Conservation (phyloP, 2,797 vertebrate species). For the Hoplostethus mediterraneus region DNA sequence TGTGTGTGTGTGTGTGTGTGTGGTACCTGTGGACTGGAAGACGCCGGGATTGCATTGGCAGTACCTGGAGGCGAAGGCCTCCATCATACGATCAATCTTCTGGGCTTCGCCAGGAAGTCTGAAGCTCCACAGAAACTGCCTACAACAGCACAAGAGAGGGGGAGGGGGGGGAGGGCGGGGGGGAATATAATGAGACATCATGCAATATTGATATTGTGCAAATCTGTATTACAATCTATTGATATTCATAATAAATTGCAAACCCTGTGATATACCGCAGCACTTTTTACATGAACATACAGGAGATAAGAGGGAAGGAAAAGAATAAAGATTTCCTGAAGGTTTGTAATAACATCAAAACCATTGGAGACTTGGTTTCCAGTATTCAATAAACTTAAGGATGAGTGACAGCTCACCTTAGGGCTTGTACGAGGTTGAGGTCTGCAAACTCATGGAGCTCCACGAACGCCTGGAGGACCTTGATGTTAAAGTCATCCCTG, state of each 20-base stretch:
- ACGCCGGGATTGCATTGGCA: slow-evolving; percentile 97
- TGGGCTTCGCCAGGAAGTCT: slow-evolving; percentile 94
- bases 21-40: slow-evolving; percentile 96
- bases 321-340: background rate
- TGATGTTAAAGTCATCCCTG: slow-evolving; percentile 97
- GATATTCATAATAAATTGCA: slow-evolving; percentile 5
- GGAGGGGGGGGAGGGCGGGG: slow-evolving; percentile 15
- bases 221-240: slow-evolving; percentile 2
- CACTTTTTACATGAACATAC: no score
- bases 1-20: slow-evolving; percentile 28
- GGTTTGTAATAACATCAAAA: no score
- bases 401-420: slow-evolving; percentile 84
- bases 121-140: slow-evolving; percentile 98
- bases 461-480: slow-evolving; percentile 96
- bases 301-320: background rate
- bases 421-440: slow-evolving; percentile 97
- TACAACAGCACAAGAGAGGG: slow-evolving; percentile 62
- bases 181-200: slow-evolving; percentile 9
- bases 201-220: slow-evolving; percentile 29
- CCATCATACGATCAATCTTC: slow-evolving; percentile 98
- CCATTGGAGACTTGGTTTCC: no score
- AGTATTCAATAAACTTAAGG: background rate
- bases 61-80: slow-evolving; percentile 94
- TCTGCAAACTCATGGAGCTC: slow-evolving; percentile 98
- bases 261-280: no score